Conservation (phyloP, 2,113 vertebrate species). For the Callithrix jacchus region DNA sequence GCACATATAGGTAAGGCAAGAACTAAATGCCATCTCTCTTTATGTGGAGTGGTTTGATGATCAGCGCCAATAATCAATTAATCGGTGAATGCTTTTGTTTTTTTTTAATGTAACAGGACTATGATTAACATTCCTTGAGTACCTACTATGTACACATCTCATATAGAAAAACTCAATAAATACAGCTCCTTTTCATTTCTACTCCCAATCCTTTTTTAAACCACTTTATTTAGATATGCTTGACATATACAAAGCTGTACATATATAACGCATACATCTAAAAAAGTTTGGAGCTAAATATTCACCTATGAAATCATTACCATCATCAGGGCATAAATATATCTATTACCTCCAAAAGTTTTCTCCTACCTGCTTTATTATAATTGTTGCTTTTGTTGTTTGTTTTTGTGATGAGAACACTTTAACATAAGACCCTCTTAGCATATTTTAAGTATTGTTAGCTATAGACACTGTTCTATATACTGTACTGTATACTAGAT, state of each 20-base stretch:
- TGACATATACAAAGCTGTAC: not conserved
- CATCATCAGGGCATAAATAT: not conserved
- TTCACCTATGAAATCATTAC: not conserved
- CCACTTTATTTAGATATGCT: not conserved
- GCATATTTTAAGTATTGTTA: not conserved
- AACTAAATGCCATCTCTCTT: not conserved
- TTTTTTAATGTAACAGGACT: not conserved
- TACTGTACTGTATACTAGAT: rapidly evolving
- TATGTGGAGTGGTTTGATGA: not conserved
- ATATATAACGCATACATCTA: not conserved
- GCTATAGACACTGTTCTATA: too few species aligned
- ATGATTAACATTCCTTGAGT: not conserved
- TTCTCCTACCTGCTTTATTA: not conserved
- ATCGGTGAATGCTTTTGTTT: not conserved
- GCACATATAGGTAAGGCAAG: not conserved
- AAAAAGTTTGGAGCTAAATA: not conserved
- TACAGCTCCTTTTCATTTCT: not conserved
- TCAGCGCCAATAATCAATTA: not conserved
- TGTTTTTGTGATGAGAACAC: not conserved
- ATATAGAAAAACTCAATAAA: not conserved
- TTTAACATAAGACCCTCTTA: not conserved
- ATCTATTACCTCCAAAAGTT: not conserved
- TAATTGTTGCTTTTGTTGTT: not conserved
- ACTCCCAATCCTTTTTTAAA: not conserved
- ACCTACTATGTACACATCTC: not conserved